Percentiles rank a stretch among this genome's conserved stretches.
These are phyloP conservation scores for Peromyscus eremicus DNA, from an alignment of 2,797 vertebrate genomes.

Conservation along the genomic window DNA sequence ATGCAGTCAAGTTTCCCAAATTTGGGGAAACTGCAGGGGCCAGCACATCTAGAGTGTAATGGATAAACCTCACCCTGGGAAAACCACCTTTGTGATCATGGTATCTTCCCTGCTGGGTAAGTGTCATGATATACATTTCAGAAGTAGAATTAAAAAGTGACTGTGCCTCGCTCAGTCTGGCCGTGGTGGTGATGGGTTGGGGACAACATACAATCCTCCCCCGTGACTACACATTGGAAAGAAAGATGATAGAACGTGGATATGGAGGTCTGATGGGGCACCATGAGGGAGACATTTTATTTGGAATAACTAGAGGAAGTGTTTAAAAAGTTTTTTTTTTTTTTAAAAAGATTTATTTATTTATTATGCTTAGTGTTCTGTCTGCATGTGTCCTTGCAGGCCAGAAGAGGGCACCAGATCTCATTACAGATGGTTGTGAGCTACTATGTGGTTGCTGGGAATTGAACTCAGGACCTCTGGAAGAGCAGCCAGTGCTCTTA, in stretches of 20 bases:
- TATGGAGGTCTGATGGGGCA: neutral
- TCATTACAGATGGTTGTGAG: no score
- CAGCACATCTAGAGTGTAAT: neutral
- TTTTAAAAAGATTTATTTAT: neutral
- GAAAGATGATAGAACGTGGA: neutral
- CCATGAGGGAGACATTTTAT: neutral
- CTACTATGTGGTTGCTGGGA: no score
- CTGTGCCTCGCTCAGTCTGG: accelerated
- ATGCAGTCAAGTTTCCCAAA: neutral
- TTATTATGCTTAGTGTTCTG: no score
- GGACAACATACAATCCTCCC: neutral
- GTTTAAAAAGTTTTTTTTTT: neutral
- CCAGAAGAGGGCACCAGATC: no score
- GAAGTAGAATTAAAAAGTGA: neutral
- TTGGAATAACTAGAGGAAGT: neutral
- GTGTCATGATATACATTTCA: neutral
- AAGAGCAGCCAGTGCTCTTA: no score
- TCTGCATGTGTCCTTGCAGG: no score
- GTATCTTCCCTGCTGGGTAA: neutral
- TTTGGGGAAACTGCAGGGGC: neutral
- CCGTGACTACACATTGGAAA: neutral
- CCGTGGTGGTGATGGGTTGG: neutral
- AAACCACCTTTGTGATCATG: neutral
- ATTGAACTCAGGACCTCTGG: no score
- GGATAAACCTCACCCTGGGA: neutral